These are phyloP conservation scores for Adelognathus sp. DNA, from an alignment of 2,888 invertebrate genomes.

Conservation along the genomic window DNA sequence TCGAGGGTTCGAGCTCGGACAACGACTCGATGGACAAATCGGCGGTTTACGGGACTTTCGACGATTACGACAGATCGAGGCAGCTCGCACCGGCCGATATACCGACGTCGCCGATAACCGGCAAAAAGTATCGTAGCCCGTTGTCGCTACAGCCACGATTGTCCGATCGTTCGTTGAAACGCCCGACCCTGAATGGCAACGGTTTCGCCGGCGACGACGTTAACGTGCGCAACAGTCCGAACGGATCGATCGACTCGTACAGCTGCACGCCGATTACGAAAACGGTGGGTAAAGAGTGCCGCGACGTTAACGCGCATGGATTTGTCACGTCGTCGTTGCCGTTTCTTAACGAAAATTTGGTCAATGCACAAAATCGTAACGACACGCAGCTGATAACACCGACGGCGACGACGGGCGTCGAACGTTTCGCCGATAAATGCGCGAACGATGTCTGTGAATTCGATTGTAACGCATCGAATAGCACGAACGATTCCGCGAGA, in stretches of 20 bases:
- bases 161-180: slow-evolving; percentile 63
- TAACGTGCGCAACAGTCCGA: slow-evolving; percentile 34
- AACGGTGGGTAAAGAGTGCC: slow-evolving; percentile 40
- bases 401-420: slow-evolving; percentile 57
- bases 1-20: slow-evolving; percentile 67
- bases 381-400: slow-evolving; percentile 69
- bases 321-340: slow-evolving; percentile 23
- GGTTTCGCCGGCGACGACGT: slow-evolving; percentile 61
- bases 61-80: slow-evolving; percentile 64
- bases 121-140: slow-evolving; percentile 77
- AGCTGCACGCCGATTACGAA: slow-evolving; percentile 23
- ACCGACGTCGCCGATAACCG: slow-evolving; percentile 76
- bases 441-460: slow-evolving; percentile 44
- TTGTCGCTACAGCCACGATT: slow-evolving; percentile 68
- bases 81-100: slow-evolving; percentile 60
- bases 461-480: slow-evolving; percentile 36
- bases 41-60: slow-evolving; percentile 62
- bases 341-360: slow-evolving; percentile 43
- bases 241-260: slow-evolving; percentile 50
- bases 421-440: slow-evolving; percentile 55
- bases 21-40: slow-evolving; percentile 69
- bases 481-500: slow-evolving; percentile 61
- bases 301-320: slow-evolving; percentile 15
- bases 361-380: slow-evolving; percentile 62
- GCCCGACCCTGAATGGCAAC: slow-evolving; percentile 65